Conservation (phyloP, 2,888 invertebrate genomes). For the Polyploca ridens region DNA sequence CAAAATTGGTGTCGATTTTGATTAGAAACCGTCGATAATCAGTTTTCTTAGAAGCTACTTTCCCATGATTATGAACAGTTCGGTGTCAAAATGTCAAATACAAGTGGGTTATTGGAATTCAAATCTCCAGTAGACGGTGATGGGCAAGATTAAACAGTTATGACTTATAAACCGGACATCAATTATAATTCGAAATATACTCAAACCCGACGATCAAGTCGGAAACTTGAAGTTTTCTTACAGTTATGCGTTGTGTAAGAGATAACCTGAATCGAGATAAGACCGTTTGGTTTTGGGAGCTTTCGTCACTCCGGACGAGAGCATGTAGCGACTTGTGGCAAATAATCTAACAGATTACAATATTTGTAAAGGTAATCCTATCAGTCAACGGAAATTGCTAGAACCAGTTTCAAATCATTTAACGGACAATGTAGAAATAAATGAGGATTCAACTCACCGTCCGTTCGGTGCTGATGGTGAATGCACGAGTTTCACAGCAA, state of each 20-base stretch:
- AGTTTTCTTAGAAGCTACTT: not conserved
- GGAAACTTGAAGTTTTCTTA: conserved; percentile 60
- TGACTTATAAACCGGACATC: conserved; percentile 24
- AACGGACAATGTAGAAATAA: conserved; percentile 22
- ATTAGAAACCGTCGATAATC: not conserved
- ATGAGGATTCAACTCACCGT: conserved; percentile 67
- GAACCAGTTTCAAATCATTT: conserved; percentile 66
- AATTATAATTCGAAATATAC: conserved; percentile 42
- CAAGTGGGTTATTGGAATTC: conserved; percentile 7
- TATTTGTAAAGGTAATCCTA: conserved; percentile 55
- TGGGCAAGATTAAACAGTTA: conserved; percentile 6
- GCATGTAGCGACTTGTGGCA: conserved; percentile 43
- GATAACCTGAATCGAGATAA: conserved; percentile 71
- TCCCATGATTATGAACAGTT: conserved; percentile 5
- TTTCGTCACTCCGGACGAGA: conserved; percentile 19
- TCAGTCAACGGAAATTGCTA: conserved; percentile 48
- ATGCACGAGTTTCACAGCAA: conserved; percentile 95
- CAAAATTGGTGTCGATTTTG: not conserved
- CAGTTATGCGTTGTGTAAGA: conserved; percentile 72
- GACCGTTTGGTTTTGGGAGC: conserved; percentile 56
- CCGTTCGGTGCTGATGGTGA: conserved; percentile 92
- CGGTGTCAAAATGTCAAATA: conserved; percentile 9
- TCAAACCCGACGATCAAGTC: conserved; percentile 50
- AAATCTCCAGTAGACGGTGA: not conserved
- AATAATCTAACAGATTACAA: conserved; percentile 58